Conservation (phyloP, 2,113 vertebrate species). For the Sceloporus undulatus region DNA sequence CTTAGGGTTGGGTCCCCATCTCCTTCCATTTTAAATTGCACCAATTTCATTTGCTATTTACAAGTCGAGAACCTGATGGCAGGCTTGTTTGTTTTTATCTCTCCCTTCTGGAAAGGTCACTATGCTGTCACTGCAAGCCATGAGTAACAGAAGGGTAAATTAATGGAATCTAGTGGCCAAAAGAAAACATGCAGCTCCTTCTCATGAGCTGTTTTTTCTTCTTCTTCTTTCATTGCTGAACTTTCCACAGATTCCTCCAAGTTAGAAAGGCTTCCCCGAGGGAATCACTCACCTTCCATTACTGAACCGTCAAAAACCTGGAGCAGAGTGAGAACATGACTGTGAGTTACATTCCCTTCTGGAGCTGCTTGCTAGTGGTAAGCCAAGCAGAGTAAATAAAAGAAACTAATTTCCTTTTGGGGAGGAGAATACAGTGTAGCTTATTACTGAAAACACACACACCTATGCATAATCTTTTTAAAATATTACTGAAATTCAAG, state of each 20-base stretch:
- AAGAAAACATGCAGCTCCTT: rapidly evolving
- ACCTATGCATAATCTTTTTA: constrained; percentile 50
- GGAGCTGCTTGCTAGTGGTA: background rate
- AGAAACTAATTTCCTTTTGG: constrained; percentile 40
- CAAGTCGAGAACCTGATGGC: background rate
- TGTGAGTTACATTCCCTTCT: background rate
- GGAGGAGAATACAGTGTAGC: background rate
- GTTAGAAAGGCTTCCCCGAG: background rate
- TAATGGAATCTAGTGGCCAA: background rate
- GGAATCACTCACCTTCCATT: background rate
- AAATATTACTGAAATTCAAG: constrained; percentile 66
- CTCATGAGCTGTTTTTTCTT: background rate
- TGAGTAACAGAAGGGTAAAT: rapidly evolving
- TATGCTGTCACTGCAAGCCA: rapidly evolving
- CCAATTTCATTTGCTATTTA: background rate
- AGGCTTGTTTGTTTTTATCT: background rate
- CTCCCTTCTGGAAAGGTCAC: background rate
- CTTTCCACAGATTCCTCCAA: background rate
- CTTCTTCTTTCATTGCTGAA: background rate
- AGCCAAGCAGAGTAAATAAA: background rate
- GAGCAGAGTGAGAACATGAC: background rate
- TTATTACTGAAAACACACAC: constrained; percentile 42
- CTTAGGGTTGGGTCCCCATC: rapidly evolving
- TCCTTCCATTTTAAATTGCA: background rate
- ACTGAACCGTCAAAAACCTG: rapidly evolving